These are phyloP conservation scores for Notiomystis cincta DNA, from an alignment of 2,113 vertebrate species.

Conservation along the genomic window DNA sequence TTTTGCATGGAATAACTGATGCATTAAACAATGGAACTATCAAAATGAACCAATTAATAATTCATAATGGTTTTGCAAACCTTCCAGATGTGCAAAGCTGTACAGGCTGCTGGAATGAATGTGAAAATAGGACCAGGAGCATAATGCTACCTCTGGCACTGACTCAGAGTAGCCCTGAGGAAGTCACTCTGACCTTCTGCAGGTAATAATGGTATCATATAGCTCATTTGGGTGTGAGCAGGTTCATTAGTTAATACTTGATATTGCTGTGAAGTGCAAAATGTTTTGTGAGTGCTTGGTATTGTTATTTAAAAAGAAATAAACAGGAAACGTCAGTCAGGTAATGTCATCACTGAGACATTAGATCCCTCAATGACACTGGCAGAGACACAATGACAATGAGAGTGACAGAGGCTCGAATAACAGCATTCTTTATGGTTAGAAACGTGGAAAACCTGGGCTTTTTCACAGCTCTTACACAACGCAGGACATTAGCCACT, in stretches of 20 bases:
- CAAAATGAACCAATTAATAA: not conserved
- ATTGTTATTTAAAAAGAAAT: slow-evolving; percentile 39
- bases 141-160: not conserved
- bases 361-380: not conserved
- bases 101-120: not conserved
- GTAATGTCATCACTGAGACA: slow-evolving; percentile 5
- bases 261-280: slow-evolving; percentile 41
- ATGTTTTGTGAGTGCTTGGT: slow-evolving; percentile 6
- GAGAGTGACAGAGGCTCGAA: not conserved
- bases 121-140: not conserved
- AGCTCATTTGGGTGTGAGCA: slow-evolving; percentile 38
- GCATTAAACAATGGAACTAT: not conserved
- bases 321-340: slow-evolving; percentile 51
- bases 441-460: not conserved
- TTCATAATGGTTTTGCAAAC: not conserved
- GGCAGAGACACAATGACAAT: not conserved
- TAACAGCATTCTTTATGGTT: not conserved
- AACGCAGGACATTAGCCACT: not conserved
- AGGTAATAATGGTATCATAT: not conserved
- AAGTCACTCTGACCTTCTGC: not conserved
- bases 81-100: not conserved
- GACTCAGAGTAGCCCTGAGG: slow-evolving; percentile 28
- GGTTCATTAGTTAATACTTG: slow-evolving; percentile 33
- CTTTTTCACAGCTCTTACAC: not conserved
- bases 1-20: not conserved